Base-by-base conservation (phyloP, 2,113 vertebrate genomes). In the Mesitornis unicolor region DNA sequence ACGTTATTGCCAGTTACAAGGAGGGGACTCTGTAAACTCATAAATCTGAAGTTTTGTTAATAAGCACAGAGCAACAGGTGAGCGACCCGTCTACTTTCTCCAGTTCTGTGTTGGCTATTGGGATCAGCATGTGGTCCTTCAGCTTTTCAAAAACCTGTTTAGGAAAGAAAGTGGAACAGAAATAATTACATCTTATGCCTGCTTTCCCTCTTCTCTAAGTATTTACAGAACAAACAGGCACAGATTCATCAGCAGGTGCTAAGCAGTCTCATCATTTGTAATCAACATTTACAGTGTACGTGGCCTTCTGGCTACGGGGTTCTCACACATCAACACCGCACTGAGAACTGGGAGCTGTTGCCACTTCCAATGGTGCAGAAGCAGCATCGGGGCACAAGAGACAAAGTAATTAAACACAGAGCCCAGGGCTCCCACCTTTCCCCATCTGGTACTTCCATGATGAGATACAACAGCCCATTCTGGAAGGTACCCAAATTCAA, bases 71-170 rank as follows among this genome's bases (percentile, higher is more conserved):
- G 96, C 98, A 98, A 98, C 99, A 99, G 76, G 99, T 99, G 84
- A 99, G 98, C 38, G 96, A 53, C 43, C 99, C 99, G 1, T 99
- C 99, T 96, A 99, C 98, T 97, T 99, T 99, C 80, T 94, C 96
- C 96, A 98, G 98, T 98, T 99, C 99, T 69, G 92, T 91, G 90
- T 98, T 98, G 95, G 98, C 97, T 94, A 99, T 98, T 0, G 99
- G 99, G 87, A 99, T 99, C 98, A 99, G 98, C 98, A 98, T 99
- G 98, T 99, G 97, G 97, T 99, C 99, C 98, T 99, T 99, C 97
- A 99, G 98, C 94, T 99, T 99, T 97, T 99, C 99, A 95, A 99
- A 99, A 51, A 99, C 99, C 99, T 99, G 95, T 65, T 87, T 40
- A 42, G 68, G 70, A 87, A 89, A 92, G 36, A 75, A 82, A 93